These are phyloP conservation scores for Phenganax stokvisi DNA, from an alignment of 92 coral and sea anemone genomes.

Conservation along the genomic window DNA sequence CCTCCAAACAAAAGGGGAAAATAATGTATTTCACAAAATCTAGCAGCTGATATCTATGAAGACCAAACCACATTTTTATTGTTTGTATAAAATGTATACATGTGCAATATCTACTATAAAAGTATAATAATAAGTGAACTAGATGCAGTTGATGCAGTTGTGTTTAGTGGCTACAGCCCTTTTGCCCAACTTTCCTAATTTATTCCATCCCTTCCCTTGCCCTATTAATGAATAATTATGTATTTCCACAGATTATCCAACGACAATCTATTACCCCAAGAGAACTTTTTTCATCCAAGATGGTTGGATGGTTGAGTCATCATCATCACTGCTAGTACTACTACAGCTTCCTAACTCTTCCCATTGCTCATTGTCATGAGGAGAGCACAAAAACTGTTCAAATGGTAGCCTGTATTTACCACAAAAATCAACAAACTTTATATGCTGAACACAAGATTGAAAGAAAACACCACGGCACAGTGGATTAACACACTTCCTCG, in stretches of 20 bases:
- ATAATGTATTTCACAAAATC: too few relatives aligned
- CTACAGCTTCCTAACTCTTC: slow-evolving; percentile 62
- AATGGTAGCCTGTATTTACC: slow-evolving; percentile 94
- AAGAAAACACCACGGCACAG: slow-evolving; percentile 85
- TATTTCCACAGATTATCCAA: not conserved
- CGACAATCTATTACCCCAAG: slow-evolving; percentile 13
- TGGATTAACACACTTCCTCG: slow-evolving; percentile 91
- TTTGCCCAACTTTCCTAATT: too few relatives aligned
- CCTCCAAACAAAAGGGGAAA: too few relatives aligned
- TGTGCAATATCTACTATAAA: too few relatives aligned
- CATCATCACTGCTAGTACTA: slow-evolving; percentile 54
- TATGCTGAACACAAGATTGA: slow-evolving; percentile 77
- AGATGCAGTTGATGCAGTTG: too few relatives aligned
- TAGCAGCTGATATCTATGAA: too few relatives aligned
- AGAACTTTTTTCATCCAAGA: slow-evolving; percentile 34
- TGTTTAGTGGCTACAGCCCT: too few relatives aligned
- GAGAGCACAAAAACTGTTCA: slow-evolving; percentile 94
- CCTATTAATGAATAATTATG: not conserved
- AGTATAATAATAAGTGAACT: too few relatives aligned
- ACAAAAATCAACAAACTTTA: slow-evolving; percentile 96
- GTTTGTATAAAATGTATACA: too few relatives aligned
- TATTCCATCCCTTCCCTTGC: too few relatives aligned
- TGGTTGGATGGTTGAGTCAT: slow-evolving; percentile 14
- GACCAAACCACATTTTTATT: too few relatives aligned
- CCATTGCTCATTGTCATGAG: slow-evolving; percentile 82